phyloP scores from a whole-genome alignment of 2,113 vertebrate species.

The Leptobrachium leishanense region DNA sequence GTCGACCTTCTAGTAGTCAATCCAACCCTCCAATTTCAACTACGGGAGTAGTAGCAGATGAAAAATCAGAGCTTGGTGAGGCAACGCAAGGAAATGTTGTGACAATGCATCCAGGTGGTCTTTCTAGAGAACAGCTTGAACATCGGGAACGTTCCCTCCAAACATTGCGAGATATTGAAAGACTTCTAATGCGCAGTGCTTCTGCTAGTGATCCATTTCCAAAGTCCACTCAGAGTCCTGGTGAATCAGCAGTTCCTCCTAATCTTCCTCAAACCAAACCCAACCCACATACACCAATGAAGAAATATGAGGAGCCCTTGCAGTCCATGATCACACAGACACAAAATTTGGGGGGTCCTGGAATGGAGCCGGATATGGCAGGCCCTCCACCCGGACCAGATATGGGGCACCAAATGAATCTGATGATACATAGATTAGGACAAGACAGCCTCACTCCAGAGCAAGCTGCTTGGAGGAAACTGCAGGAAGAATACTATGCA shows the following conservation, averaged over 20 bases:
- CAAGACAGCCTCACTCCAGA: slow-evolving; percentile 89
- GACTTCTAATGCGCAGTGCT: slow-evolving; percentile 82
- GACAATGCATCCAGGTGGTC: slow-evolving; percentile 70
- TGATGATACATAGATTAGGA: slow-evolving; percentile 77
- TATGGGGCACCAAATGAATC: slow-evolving; percentile 81
- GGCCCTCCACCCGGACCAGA: slow-evolving; percentile 73
- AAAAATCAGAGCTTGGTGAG: slow-evolving; percentile 55
- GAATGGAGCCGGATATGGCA: slow-evolving; percentile 76
- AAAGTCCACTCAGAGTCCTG: slow-evolving; percentile 58
- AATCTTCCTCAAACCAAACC: slow-evolving; percentile 44
- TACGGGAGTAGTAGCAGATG: slow-evolving; percentile 59
- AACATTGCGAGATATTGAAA: slow-evolving; percentile 92
- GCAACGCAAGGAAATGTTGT: slow-evolving; percentile 50
- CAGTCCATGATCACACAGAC: slow-evolving; percentile 96
- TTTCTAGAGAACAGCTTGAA: slow-evolving; percentile 96
- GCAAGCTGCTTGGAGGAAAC: slow-evolving; percentile 93
- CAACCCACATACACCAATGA: slow-evolving; percentile 64
- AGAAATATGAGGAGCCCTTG: slow-evolving; percentile 91
- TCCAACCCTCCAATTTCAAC: slow-evolving; percentile 62
- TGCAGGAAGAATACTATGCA: slow-evolving; percentile 95
- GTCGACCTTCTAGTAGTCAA: slow-evolving; percentile 63
- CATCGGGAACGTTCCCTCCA: slow-evolving; percentile 93
- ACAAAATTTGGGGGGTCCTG: slow-evolving; percentile 78
- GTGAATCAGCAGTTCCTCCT: slow-evolving; percentile 56
- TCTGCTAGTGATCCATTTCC: slow-evolving; percentile 66